A percentile compares a stretch with the other conserved stretches of the same genome.
These are phyloP conservation scores for Stramonita haemastoma DNA, from an alignment of 2,888 invertebrate species.

Conservation along the genomic window DNA sequence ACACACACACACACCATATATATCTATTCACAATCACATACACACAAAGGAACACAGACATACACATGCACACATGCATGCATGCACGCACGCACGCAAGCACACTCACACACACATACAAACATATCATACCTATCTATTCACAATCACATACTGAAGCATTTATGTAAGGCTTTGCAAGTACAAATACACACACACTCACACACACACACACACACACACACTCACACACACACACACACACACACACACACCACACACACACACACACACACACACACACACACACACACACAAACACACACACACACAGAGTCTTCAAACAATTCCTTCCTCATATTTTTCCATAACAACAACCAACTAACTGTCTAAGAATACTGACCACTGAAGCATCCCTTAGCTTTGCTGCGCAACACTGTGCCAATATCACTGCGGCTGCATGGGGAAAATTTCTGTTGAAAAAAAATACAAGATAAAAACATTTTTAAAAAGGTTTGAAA, in stretches of 20 bases:
- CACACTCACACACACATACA: background rate
- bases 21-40: too few relatives aligned
- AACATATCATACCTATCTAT: background rate
- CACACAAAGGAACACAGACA: too few relatives aligned
- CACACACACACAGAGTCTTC: background rate
- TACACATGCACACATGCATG: too few relatives aligned
- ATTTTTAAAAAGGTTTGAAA: background rate
- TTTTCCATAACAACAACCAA: too few relatives aligned
- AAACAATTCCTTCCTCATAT: background rate
- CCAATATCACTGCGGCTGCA: slow-evolving; percentile 94
- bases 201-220: too few relatives aligned
- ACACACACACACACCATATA: too few relatives aligned
- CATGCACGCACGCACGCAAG: too few relatives aligned
- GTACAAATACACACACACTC: background rate
- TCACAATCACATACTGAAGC: background rate
- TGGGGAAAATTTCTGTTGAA: slow-evolving; percentile 90
- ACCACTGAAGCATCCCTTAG: slow-evolving; percentile 80
- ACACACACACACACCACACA: too few relatives aligned
- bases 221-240: too few relatives aligned
- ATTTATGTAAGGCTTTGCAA: background rate
- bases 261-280: background rate
- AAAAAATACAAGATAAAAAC: too few relatives aligned
- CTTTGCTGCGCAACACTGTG: slow-evolving; percentile 93
- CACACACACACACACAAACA: background rate
- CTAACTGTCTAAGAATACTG: slow-evolving; percentile 33